Conservation (phyloP, 2,113 vertebrate genomes). For the Coregonus clupeaformis region DNA sequence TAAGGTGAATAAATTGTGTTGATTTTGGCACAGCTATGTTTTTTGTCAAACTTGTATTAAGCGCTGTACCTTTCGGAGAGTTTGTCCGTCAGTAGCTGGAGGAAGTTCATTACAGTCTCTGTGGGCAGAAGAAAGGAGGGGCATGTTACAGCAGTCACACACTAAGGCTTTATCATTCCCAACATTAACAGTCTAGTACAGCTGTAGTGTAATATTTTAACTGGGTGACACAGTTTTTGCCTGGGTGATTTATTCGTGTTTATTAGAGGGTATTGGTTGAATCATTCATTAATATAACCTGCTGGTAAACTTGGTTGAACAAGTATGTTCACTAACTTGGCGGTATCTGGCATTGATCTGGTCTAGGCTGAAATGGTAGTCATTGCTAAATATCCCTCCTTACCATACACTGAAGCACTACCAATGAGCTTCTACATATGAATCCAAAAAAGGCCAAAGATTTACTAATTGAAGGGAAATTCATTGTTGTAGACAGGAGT, state of each 20-base stretch:
- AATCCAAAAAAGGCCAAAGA: no score
- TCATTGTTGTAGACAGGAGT: not conserved
- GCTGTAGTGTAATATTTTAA: not conserved
- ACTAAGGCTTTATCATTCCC: not conserved
- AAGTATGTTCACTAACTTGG: not conserved
- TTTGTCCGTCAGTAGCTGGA: conserved; percentile 88
- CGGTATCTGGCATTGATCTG: no score
- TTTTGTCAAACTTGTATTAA: not conserved
- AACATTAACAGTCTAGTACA: not conserved
- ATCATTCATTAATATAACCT: no score
- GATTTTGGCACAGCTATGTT: not conserved
- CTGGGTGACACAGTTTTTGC: not conserved
- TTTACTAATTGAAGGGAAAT: not conserved
- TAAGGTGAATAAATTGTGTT: not conserved
- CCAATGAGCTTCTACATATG: no score
- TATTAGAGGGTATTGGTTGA: no score
- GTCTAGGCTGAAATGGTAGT: no score
- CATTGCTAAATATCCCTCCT: no score
- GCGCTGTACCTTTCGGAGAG: conserved; percentile 82
- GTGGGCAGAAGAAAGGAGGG: conserved; percentile 30
- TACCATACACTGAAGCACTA: no score
- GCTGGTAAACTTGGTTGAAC: no score
- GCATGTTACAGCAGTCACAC: not conserved
- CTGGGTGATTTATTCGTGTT: no score
- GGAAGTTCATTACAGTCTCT: conserved; percentile 92